Conservation (phyloP, 2,888 invertebrate genomes). For the Thereva unica region DNA sequence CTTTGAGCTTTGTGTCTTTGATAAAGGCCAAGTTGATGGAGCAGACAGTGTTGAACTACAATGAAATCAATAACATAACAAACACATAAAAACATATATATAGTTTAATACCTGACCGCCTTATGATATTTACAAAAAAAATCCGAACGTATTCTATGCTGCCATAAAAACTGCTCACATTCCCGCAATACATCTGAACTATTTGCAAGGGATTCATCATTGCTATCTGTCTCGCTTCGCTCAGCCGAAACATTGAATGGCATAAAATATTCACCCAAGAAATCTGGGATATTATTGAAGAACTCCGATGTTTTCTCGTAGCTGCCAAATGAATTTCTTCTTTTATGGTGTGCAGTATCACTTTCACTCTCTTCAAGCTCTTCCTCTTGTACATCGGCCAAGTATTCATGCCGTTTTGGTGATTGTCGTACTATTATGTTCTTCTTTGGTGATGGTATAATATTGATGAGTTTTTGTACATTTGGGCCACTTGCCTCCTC, state of each 20-base stretch:
- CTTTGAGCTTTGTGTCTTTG: conserved; percentile 24
- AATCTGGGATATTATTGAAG: conserved; percentile 54
- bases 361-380: background rate
- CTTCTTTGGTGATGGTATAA: background rate
- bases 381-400: background rate
- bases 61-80: conserved; percentile 15
- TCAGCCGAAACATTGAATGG: conserved; percentile 40
- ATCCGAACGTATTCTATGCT: conserved; percentile 72
- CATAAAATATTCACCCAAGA: conserved; percentile 48
- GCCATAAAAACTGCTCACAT: conserved; percentile 67
- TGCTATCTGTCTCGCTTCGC: conserved; percentile 25
- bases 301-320: conserved; percentile 51
- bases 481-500: conserved; percentile 59
- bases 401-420: too few relatives aligned
- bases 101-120: conserved; percentile 57
- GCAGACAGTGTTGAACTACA: conserved; percentile 43
- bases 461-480: background rate
- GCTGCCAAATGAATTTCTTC: conserved; percentile 42
- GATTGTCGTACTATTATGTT: too few relatives aligned
- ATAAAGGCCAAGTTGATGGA: conserved; percentile 36
- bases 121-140: conserved; percentile 75
- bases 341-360: conserved; percentile 4
- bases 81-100: conserved; percentile 2
- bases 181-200: conserved; percentile 57
- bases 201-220: conserved; percentile 42